Evolutionary conservation across 2,888 invertebrate genomes (phyloP).

Genomic region (Phengaris alcon): DNA sequence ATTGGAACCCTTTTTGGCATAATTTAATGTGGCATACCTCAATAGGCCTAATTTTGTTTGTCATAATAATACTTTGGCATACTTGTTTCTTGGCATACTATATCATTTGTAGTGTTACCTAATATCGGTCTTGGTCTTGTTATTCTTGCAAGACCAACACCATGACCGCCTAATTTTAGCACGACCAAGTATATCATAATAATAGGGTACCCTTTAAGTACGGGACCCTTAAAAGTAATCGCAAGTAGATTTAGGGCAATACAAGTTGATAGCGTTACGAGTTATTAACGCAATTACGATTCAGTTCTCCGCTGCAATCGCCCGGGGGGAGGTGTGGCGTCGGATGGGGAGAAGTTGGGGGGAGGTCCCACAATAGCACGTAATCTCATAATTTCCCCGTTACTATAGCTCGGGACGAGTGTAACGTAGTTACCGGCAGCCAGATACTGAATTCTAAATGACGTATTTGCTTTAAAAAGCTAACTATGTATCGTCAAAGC

Average conservation of each 20-base stretch:
- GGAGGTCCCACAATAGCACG: slow-evolving; percentile 33
- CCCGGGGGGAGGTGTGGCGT: neutral
- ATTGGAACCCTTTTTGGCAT: too few species aligned
- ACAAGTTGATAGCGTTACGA: neutral
- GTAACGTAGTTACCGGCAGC: slow-evolving; percentile 8
- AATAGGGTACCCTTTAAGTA: too few species aligned
- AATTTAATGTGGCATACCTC: too few species aligned
- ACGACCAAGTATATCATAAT: too few species aligned
- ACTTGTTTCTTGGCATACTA: too few species aligned
- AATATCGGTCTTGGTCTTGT: too few species aligned
- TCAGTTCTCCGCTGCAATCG: slow-evolving; percentile 10
- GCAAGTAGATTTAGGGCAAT: neutral
- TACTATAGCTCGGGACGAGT: slow-evolving; percentile 31
- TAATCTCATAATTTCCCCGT: slow-evolving; percentile 46
- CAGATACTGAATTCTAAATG: slow-evolving; percentile 9
- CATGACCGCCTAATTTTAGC: too few species aligned
- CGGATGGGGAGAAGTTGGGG: neutral
- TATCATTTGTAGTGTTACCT: too few species aligned
- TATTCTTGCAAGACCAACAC: too few species aligned
- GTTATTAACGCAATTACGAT: slow-evolving; percentile 20
- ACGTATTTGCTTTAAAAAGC: neutral
- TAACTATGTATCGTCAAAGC: neutral
- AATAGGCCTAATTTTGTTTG: too few species aligned
- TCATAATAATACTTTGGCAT: too few species aligned
- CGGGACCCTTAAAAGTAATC: neutral